Percentiles rank a stretch among this genome's conserved stretches.
phyloP scores from a whole-genome alignment of 1,140 invertebrate species.

The Harpegnathos saltator region DNA sequence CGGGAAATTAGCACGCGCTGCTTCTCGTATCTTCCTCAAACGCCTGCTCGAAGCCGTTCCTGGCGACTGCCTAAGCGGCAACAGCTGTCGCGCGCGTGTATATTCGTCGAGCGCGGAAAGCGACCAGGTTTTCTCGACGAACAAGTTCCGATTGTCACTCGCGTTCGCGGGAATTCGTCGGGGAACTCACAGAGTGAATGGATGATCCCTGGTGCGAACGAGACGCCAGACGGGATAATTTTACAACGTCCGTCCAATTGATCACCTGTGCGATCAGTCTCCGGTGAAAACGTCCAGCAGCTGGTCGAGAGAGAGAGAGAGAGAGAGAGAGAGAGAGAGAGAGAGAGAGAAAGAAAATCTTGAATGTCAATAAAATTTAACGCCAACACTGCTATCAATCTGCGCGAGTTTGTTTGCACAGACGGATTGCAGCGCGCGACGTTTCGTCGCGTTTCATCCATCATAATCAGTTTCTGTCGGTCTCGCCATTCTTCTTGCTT shows the following conservation, averaged over 20 bases:
- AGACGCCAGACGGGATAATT: slow-evolving; percentile 67
- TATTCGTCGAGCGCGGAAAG: not conserved
- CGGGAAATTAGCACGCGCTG: not conserved
- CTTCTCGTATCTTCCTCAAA: slow-evolving; percentile 56
- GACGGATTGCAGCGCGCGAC: not conserved
- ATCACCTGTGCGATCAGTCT: not conserved
- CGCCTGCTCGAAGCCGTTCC: not conserved
- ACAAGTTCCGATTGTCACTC: not conserved
- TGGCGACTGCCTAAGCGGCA: slow-evolving; percentile 26
- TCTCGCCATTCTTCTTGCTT: not conserved
- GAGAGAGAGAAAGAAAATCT: too few species aligned
- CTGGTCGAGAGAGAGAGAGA: slow-evolving; percentile 35
- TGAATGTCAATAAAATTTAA: slow-evolving; percentile 38
- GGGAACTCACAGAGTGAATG: too few species aligned
- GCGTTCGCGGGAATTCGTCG: not conserved
- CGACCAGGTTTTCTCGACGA: not conserved
- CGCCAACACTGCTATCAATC: slow-evolving; percentile 1
- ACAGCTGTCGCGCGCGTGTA: too few species aligned
- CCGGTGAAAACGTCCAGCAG: slow-evolving; percentile 42
- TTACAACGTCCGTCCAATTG: slow-evolving; percentile 58
- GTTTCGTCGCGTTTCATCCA: slow-evolving; percentile 29
- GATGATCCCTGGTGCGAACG: too few species aligned
- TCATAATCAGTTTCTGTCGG: slow-evolving; percentile 3
- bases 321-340: too few species aligned
- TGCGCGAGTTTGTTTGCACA: not conserved